A percentile compares a stretch with the other conserved stretches of the same genome.
These are phyloP conservation scores for Geophilus truncorum DNA, from an alignment of 2,888 invertebrate genomes.

Conservation along the genomic window DNA sequence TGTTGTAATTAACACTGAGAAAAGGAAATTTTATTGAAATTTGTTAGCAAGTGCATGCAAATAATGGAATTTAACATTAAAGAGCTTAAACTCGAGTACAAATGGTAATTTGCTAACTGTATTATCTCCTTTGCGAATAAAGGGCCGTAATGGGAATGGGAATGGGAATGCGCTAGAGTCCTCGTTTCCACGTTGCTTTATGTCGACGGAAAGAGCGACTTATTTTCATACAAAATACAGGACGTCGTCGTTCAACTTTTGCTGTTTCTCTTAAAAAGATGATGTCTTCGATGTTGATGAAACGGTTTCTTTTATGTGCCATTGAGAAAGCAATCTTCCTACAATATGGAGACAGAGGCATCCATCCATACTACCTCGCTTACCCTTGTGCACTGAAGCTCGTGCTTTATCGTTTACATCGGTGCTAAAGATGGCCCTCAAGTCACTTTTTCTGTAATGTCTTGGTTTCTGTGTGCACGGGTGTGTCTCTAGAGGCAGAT, in stretches of 20 bases:
- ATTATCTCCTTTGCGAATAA: too few relatives aligned
- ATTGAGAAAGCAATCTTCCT: not conserved
- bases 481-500: not conserved
- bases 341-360: not conserved
- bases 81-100: not conserved
- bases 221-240: not conserved
- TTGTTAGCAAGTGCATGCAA: not conserved
- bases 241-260: not conserved
- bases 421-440: not conserved
- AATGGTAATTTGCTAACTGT: too few relatives aligned
- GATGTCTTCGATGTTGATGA: not conserved
- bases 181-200: too few relatives aligned
- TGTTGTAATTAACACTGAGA: not conserved
- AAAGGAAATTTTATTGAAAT: not conserved
- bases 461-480: not conserved
- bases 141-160: too few relatives aligned
- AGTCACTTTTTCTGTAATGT: not conserved
- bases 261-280: not conserved
- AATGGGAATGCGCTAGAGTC: too few relatives aligned
- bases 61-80: not conserved
- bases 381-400: not conserved
- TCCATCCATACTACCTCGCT: not conserved
- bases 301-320: not conserved
- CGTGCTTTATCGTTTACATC: not conserved
- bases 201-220: too few relatives aligned